phyloP scores from a whole-genome alignment of 2,888 invertebrate genomes.

The Andrena chrysosceles region DNA sequence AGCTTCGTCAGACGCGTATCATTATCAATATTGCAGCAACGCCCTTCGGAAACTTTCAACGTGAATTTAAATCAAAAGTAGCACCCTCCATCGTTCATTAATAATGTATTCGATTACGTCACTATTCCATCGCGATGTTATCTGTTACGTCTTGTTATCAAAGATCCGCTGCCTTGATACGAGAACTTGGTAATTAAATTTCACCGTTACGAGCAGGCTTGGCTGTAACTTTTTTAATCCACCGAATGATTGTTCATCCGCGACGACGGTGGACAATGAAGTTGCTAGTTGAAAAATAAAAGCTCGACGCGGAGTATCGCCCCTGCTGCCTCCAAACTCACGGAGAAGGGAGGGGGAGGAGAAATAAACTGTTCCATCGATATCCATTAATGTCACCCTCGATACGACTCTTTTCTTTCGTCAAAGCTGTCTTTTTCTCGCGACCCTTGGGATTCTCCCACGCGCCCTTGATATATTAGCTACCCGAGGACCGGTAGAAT shows the following conservation, averaged over 20 bases:
- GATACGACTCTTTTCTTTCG: neutral
- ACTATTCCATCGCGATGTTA: neutral
- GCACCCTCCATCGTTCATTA: neutral
- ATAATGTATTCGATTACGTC: neutral
- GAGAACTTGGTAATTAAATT: neutral
- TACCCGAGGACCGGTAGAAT: neutral
- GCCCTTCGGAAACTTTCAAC: neutral
- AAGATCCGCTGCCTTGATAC: neutral
- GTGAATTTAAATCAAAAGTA: neutral
- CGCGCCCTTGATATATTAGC: neutral
- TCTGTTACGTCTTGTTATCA: neutral
- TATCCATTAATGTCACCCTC: slow-evolving; percentile 33
- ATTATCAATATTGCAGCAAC: no score
- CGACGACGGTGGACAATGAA: neutral
- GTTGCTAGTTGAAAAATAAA: neutral
- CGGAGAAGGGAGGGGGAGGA: neutral
- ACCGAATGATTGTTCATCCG: neutral
- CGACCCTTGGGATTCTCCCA: neutral
- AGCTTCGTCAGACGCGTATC: no score
- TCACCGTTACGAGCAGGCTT: neutral
- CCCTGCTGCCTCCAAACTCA: neutral
- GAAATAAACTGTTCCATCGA: slow-evolving; percentile 38
- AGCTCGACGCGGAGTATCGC: neutral
- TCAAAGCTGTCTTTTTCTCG: neutral
- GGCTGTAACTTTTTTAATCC: neutral